Evolutionary conservation across 2,888 invertebrate genomes (phyloP).

Genomic region (Tipula lateralis): DNA sequence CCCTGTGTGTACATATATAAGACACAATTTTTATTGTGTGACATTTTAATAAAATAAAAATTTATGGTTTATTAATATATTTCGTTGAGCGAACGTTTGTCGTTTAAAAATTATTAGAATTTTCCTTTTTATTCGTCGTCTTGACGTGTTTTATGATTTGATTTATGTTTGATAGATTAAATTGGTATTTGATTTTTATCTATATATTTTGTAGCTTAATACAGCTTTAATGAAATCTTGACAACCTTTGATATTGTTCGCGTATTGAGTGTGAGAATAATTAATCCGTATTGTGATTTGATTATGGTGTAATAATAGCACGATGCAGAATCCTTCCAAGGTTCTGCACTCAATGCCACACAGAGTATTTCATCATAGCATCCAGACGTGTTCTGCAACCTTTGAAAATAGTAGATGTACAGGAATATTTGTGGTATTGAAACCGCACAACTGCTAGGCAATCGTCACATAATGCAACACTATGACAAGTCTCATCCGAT

Average conservation of each 20-base stretch:
- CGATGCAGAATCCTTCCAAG: too few relatives aligned
- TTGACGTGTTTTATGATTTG: background rate
- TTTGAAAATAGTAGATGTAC: too few relatives aligned
- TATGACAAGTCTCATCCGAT: too few relatives aligned
- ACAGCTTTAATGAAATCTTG: background rate
- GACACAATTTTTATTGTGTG: background rate
- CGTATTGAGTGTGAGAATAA: background rate
- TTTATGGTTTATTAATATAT: conserved; percentile 11
- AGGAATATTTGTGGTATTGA: too few relatives aligned
- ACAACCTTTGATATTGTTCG: background rate
- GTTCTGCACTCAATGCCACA: background rate
- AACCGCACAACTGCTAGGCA: too few relatives aligned
- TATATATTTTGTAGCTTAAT: background rate
- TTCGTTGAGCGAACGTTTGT: background rate
- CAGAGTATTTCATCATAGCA: too few relatives aligned
- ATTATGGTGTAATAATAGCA: too few relatives aligned
- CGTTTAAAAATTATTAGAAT: background rate
- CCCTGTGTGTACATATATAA: background rate
- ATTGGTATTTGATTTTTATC: background rate
- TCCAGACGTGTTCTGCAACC: too few relatives aligned
- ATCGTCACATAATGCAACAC: too few relatives aligned
- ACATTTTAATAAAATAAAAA: background rate
- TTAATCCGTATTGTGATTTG: too few relatives aligned
- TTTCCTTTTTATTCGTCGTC: background rate
- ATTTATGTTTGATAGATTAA: conserved; percentile 14